Evolutionary conservation across 2,113 vertebrate species (phyloP), one percentile per base, ranked within the genome.

Genomic region (Pedionomus torquatus): DNA sequence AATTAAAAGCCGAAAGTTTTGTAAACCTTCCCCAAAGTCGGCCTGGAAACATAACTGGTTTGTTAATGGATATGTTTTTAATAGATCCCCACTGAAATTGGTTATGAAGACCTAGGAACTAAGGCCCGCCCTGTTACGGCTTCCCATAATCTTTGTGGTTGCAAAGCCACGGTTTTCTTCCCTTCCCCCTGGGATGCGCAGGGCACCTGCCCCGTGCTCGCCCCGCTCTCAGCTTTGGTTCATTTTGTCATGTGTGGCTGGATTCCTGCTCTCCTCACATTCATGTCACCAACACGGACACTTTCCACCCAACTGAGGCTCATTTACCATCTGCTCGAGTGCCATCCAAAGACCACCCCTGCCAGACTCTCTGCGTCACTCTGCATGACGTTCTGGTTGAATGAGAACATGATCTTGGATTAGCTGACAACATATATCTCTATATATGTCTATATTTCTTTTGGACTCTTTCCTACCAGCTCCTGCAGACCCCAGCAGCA

Each of bases 361-460:
- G 24, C 2, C 18, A 49, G 64, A 44, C 43, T 7, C 89, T 58
- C 77, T 41, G 30, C 1, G 1, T 75, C 83, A 46, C 87, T 66
- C 51, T 91, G 95, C 94, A 94, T 95, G 96, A 74, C 39, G 48
- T 89, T 94, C 93, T 95, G 93, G 64, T 91, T 85, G 90, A 93
- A 89, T 86, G 91, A 80, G 89, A 95, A 96, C 90, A 91, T 96
- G 94, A 91, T 95, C 92, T 96, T 95, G 96, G 96, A 80, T 90
- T 83, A 86, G 58, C 92, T 94, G 86, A 70, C 31, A 44, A 31
- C 83, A 55, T 84, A 28, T 51, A 43, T 44, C 61, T 71, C 60
- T 64, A 0, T 93, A 21, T 79, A 9, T 87, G 89, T 83, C 60
- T 96, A 2, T 86, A 44, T 93, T 93, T 87, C 60, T 78, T 80